Evolutionary conservation across 2,888 invertebrate species (phyloP).

Genomic region (Microctonus hyperodae): DNA sequence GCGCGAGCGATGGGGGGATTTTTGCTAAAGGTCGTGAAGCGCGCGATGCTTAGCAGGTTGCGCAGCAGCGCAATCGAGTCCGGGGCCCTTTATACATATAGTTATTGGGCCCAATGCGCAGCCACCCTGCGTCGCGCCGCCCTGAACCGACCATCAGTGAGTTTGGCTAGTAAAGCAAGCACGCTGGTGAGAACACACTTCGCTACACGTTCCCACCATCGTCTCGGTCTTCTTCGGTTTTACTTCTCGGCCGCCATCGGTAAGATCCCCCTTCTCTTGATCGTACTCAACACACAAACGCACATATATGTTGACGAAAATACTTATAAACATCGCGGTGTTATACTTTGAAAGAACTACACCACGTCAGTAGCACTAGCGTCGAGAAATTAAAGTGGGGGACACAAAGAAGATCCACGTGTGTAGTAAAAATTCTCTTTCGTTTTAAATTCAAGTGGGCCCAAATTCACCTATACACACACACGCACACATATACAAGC

Average conservation of each 20-base stretch:
- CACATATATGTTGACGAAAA: no score
- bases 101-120: conserved; percentile 28
- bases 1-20: conserved; percentile 33
- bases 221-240: conserved; percentile 58
- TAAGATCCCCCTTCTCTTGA: not conserved
- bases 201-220: conserved; percentile 63
- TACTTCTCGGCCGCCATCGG: conserved; percentile 52
- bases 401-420: conserved; percentile 41
- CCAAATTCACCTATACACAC: no score
- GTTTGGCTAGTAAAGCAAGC: conserved; percentile 34
- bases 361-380: conserved; percentile 49
- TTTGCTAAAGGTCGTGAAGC: conserved; percentile 43
- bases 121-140: conserved; percentile 41
- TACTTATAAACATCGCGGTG: not conserved
- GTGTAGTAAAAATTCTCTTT: conserved; percentile 33
- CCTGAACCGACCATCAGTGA: conserved; percentile 28
- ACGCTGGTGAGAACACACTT: conserved; percentile 61
- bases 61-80: conserved; percentile 26
- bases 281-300: not conserved
- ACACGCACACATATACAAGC: no score
- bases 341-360: no score
- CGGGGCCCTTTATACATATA: conserved; percentile 11
- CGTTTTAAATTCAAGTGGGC: conserved; percentile 32
- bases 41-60: conserved; percentile 38
- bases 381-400: no score